Evolutionary conservation across 2,888 invertebrate species (phyloP).

Genomic region (Osmoderma eremita): DNA sequence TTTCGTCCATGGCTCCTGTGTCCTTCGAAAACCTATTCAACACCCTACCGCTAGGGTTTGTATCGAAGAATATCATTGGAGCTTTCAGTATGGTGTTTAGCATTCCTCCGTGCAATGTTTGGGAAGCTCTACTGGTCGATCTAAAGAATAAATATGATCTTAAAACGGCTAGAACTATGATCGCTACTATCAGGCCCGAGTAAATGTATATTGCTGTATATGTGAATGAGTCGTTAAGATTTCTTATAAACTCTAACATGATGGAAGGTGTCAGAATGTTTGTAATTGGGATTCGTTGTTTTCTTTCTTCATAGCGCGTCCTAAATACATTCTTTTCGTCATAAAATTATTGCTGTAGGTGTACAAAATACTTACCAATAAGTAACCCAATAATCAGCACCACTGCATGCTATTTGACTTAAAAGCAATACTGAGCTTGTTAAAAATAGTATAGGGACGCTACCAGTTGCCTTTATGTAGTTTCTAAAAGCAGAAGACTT

Average conservation of each 20-base stretch:
- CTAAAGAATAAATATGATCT: slow-evolving; percentile 77
- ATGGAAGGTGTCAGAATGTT: no score
- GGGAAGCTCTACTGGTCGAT: slow-evolving; percentile 79
- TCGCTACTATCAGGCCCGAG: slow-evolving; percentile 56
- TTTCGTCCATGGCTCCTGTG: slow-evolving; percentile 77
- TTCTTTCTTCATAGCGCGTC: slow-evolving; percentile 55
- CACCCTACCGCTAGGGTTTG: slow-evolving; percentile 81
- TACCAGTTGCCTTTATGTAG: slow-evolving; percentile 55
- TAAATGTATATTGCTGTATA: slow-evolving; percentile 60
- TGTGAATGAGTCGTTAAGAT: no score
- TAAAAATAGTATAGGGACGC: slow-evolving; percentile 47
- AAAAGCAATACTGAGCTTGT: slow-evolving; percentile 50
- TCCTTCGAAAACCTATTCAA: slow-evolving; percentile 83
- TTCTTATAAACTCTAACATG: no score
- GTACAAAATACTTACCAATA: slow-evolving; percentile 53
- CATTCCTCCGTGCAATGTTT: slow-evolving; percentile 85
- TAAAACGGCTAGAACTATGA: slow-evolving; percentile 64
- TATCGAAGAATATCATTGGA: slow-evolving; percentile 87
- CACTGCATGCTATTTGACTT: slow-evolving; percentile 54
- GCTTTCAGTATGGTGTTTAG: slow-evolving; percentile 80
- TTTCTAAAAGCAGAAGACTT: slow-evolving; percentile 51
- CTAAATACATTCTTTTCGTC: slow-evolving; percentile 42
- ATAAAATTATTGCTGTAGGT: slow-evolving; percentile 29
- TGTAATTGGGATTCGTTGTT: slow-evolving; percentile 13
- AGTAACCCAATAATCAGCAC: slow-evolving; percentile 57